Percentiles rank a stretch among this genome's conserved stretches.
phyloP scores from a whole-genome alignment of 2,888 invertebrate species.

The Amphimallon solstitiale region DNA sequence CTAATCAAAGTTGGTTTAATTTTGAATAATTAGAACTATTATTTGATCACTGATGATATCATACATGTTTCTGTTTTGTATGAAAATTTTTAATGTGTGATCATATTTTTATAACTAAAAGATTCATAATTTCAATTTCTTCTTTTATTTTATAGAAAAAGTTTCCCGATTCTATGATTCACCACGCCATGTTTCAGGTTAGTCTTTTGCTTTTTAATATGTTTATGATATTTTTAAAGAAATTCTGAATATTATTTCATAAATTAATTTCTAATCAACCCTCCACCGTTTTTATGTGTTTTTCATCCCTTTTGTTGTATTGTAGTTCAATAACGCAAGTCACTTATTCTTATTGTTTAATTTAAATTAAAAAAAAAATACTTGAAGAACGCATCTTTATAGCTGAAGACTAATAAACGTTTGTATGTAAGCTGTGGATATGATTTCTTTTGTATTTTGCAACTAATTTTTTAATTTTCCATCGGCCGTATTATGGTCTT shows the following conservation, averaged over 20 bases:
- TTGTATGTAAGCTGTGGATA: no score
- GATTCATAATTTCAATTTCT: conserved; percentile 24
- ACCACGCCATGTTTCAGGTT: conserved; percentile 42
- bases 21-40: no score
- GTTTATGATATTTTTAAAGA: neutral
- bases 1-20: no score
- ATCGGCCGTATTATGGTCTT: neutral
- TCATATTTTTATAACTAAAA: neutral
- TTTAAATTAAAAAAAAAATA: no score
- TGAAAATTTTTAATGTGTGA: neutral
- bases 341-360: no score
- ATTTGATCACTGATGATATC: no score
- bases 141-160: conserved; percentile 42
- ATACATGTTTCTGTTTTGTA: no score
- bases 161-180: conserved; percentile 42
- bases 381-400: conserved; percentile 1
- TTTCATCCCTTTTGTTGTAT: no score
- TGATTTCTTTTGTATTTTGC: conserved; percentile 11
- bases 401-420: conserved; percentile 6
- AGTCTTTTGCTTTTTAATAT: conserved; percentile 34
- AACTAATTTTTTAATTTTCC: conserved; percentile 18
- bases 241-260: no score
- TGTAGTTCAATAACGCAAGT: no score
- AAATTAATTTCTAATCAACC: no score
- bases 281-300: no score